Percentiles rank a stretch among this genome's conserved stretches.
Conservation (phyloP, 2,797 vertebrate genomes). For the Dendrocincla fuliginosa region DNA sequence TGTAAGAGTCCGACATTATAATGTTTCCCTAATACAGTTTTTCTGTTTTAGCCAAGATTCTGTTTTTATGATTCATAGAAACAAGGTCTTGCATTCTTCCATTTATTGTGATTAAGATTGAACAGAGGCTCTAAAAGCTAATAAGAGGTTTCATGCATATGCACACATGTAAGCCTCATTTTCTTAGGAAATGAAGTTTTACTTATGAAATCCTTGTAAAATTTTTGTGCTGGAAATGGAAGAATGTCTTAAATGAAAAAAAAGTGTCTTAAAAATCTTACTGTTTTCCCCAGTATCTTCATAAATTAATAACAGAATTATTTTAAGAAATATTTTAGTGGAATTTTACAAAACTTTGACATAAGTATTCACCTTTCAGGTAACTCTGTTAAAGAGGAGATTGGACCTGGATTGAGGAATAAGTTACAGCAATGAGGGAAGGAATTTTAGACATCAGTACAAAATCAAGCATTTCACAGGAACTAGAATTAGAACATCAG, state of each 20-base stretch:
- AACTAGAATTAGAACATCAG: not conserved
- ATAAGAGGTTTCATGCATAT: not conserved
- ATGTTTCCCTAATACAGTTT: not conserved
- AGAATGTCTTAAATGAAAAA: not conserved
- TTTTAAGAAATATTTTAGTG: not conserved
- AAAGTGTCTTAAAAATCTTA: not conserved
- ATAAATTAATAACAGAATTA: not conserved
- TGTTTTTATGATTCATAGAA: not conserved
- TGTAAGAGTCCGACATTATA: not conserved
- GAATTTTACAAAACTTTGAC: not conserved
- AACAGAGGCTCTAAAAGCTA: not conserved
- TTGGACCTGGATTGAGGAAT: not conserved
- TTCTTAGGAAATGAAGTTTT: not conserved
- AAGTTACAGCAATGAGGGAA: not conserved
- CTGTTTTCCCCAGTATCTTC: rapidly evolving
- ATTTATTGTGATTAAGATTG: not conserved
- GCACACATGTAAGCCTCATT: rapidly evolving
- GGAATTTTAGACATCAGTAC: not conserved
- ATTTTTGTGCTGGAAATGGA: not conserved
- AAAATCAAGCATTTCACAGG: not conserved
- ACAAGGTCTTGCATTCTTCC: not conserved
- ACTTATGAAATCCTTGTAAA: not conserved
- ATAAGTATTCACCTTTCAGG: not conserved
- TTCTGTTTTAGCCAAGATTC: not conserved
- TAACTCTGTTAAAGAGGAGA: not conserved